Evolutionary conservation across 2,888 invertebrate genomes (phyloP), one percentile per base, ranked within the genome.

Genomic region (Erebia epiphron): DNA sequence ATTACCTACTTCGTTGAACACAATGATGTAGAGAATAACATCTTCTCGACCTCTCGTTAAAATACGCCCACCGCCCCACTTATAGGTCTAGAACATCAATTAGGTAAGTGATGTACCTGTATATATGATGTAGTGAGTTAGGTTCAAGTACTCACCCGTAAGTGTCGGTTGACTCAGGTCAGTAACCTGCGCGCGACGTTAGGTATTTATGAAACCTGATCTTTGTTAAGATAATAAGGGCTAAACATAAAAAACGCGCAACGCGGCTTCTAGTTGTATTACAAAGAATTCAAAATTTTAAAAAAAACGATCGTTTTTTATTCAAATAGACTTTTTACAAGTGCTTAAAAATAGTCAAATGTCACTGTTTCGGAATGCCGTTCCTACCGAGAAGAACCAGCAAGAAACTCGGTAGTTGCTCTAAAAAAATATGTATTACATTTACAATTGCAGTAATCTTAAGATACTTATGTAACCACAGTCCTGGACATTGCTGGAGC

Each of bases 11-110:
- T 18, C n/a, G 54, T 8, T 1, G 54, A 56, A 4, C 54, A 56
- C 54, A 56, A 11, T 11, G 21, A 11, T 56, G 54, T 56, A 56
- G 9, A 11, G 11, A 21, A 18, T 49, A 56, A 21, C 18, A 56
- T 10, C 11, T 16, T 4, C 43, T 43, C 43, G 11, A 18, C n/a
- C 2, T n/a, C 52, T 60, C 52, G 58, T 62, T 63, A 60, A 21
- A 57, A 52, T n/a, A 52, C n/a, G 46, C 50, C 16, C 60, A 52
- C 18, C 7, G 49, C 54, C 60, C 58, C 74, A 56, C 67, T 35
- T 7, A 35, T 35, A 35, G 7, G 35, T 35, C 7, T 74, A 72
- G 72, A 74, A 72, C 72, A 75, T 69, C 70, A 75, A 75, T 72
- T 73, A 26, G 26, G 26, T 26, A 75, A 75, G 67, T 71, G 73